Percentiles rank a stretch among this genome's conserved stretches.
phyloP scores from a whole-genome alignment of 2,113 vertebrate genomes.

The Pheucticus melanocephalus region DNA sequence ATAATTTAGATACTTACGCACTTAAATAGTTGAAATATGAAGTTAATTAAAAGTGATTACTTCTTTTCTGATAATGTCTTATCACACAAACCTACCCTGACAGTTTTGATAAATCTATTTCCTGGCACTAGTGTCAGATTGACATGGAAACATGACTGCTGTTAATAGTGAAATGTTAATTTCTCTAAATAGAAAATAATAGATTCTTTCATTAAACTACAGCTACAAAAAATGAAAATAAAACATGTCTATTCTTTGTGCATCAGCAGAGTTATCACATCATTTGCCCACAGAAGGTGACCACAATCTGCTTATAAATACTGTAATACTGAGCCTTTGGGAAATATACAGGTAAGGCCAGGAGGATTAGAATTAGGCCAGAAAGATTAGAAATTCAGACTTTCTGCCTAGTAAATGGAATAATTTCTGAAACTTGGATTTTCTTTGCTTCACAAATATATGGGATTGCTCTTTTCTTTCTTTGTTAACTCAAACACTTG shows the following conservation, averaged over 20 bases:
- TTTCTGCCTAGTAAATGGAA: not conserved
- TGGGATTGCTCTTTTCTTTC: not conserved
- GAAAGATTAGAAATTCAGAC: not conserved
- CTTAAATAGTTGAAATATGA: not conserved
- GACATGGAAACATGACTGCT: not conserved
- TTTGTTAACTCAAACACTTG: not conserved
- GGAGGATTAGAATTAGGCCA: not conserved
- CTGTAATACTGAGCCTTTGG: rapidly evolving
- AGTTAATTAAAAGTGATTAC: not conserved
- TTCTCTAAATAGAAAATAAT: not conserved
- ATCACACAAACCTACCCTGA: not conserved
- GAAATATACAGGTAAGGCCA: not conserved
- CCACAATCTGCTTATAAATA: not conserved
- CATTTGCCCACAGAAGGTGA: not conserved
- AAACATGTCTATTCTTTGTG: not conserved
- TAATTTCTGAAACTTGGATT: not conserved
- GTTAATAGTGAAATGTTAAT: not conserved
- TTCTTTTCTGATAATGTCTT: not conserved
- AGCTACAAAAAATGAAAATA: not conserved
- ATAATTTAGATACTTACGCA: not conserved
- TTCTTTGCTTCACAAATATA: not conserved
- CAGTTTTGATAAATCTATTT: not conserved
- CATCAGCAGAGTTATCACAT: not conserved
- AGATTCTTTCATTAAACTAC: not conserved
- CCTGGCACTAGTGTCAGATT: not conserved